Base-by-base conservation (phyloP, 2,797 vertebrate genomes). In the Bradypodion ventrale region DNA sequence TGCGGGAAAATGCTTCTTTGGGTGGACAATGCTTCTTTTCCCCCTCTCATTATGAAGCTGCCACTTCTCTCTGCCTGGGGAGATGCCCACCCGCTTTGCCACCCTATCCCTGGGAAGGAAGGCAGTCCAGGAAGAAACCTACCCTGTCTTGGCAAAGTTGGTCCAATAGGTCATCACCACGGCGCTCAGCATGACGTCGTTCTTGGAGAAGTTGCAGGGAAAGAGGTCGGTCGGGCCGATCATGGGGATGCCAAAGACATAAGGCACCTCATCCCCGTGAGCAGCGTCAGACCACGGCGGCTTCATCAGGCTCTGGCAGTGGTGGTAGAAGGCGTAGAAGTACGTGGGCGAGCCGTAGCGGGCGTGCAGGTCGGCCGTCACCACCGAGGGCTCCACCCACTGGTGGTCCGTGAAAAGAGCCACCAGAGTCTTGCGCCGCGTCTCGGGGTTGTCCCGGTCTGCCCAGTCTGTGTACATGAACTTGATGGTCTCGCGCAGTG, bases 401-500 rank as follows among this genome's bases (percentile, higher is more conserved):
- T 99, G 99, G 93, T 99, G 99, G 92, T 99, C 98, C 0, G 98
- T 99, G 92, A 99, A 99, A 46, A 99, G 97, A 6, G 98, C 98
- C 94, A 99, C 98, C 91, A 99, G 95, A 0, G 98, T 99, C 94
- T 99, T 99, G 35, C 98, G 96, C 7, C 98, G 97, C 2, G 98
- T 99, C 94, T 99, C 98, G 0, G 98, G 98, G 93, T 99, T 99
- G 94, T 99, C 98, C 74, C 98, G 96, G 93, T 99, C 98, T 0
- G 98, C 98, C 98, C 98, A 99, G 95, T 99, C 98, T 0, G 98
- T 99, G 94, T 99, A 99, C 98, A 99, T 99, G 93, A 99, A 99
- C 94, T 99, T 99, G 90, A 99, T 99, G 94, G 98, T 99, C 91
- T 99, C 98, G 80, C 98, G 95, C 83, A 99, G 94, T 0, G 98